Evolutionary conservation across 2,888 invertebrate genomes (phyloP).

Genomic region (Tiliacea citrago): DNA sequence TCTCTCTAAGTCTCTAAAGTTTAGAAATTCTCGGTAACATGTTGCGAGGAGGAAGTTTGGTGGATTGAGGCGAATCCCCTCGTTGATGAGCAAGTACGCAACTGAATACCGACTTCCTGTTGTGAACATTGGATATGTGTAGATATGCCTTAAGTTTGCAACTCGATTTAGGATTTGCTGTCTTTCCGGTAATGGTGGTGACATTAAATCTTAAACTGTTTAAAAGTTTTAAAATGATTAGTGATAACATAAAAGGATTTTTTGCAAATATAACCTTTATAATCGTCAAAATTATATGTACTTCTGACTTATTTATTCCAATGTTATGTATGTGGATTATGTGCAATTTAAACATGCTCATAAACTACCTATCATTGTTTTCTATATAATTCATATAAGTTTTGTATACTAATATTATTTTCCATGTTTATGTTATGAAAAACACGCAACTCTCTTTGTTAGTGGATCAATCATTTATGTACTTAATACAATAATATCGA

Average conservation of each 20-base stretch:
- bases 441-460: too few relatives aligned
- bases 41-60: slow-evolving; percentile 82
- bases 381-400: not conserved
- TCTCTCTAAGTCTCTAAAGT: slow-evolving; percentile 80
- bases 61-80: slow-evolving; percentile 80
- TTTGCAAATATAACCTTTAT: not conserved
- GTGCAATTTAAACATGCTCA: not conserved
- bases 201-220: slow-evolving; percentile 18
- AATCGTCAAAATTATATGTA: not conserved
- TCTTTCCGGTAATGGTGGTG: slow-evolving; percentile 9
- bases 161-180: slow-evolving; percentile 43
- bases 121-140: slow-evolving; percentile 69
- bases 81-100: slow-evolving; percentile 78
- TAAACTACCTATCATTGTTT: not conserved
- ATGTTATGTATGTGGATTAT: not conserved
- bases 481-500: not conserved
- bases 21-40: slow-evolving; percentile 80
- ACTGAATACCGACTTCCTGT: slow-evolving; percentile 76
- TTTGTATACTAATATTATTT: too few relatives aligned
- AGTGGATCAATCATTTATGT: not conserved
- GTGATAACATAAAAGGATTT: not conserved
- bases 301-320: not conserved
- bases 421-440: not conserved
- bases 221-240: not conserved
- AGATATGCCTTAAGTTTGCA: slow-evolving; percentile 60